phyloP scores from a whole-genome alignment of 2,113 vertebrate species.

The Etheostoma cragini region DNA sequence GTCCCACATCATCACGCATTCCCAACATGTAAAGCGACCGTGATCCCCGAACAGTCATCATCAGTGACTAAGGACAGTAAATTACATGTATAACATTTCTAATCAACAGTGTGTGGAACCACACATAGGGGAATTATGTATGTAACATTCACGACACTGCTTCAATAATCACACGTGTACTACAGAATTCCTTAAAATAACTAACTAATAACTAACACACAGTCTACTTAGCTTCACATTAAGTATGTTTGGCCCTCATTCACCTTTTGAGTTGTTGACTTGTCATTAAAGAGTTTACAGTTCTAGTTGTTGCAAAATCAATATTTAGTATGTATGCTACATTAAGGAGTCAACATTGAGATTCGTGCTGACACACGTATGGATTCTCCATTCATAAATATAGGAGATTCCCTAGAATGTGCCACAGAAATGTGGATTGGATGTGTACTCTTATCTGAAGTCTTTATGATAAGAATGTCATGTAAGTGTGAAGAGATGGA shows the following conservation, averaged over 20 bases:
- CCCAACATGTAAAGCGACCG: too few species aligned
- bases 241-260: neutral
- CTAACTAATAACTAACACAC: neutral
- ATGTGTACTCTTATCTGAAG: neutral
- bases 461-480: neutral
- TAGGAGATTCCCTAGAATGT: too few species aligned
- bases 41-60: too few species aligned
- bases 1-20: too few species aligned
- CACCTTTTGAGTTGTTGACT: neutral
- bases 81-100: too few species aligned
- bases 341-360: neutral
- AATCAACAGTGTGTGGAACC: too few species aligned
- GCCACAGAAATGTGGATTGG: neutral
- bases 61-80: too few species aligned
- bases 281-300: neutral
- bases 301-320: constrained; percentile 11
- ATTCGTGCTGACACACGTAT: neutral
- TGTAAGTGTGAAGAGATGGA: neutral
- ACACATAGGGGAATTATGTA: too few species aligned
- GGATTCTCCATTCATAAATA: neutral
- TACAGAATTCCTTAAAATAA: neutral
- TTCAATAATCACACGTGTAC: too few species aligned
- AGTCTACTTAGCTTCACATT: neutral
- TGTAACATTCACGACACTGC: too few species aligned
- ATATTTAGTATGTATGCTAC: neutral